Conservation (phyloP, 2,888 invertebrate genomes). For the Ophion costatus region DNA sequence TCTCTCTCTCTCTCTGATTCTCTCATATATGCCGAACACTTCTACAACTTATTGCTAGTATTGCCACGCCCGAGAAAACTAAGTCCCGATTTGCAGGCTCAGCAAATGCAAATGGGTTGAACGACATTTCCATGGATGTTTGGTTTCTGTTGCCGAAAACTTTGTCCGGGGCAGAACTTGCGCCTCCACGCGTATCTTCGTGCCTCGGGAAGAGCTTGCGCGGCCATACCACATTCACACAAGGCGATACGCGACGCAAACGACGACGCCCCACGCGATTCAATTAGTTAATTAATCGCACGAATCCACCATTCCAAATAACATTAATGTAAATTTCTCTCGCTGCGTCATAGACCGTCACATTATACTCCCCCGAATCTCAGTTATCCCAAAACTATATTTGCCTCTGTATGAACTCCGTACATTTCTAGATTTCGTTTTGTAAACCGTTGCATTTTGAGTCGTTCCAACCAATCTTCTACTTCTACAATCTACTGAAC, state of each 20-base stretch:
- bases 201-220: not conserved
- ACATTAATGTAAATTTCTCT: conserved; percentile 22
- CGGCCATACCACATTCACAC: not conserved
- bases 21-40: conserved; percentile 6
- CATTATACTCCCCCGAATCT: not conserved
- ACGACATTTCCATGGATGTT: conserved; percentile 21
- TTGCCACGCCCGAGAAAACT: conserved; percentile 54
- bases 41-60: conserved; percentile 60
- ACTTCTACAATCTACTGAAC: too few relatives aligned
- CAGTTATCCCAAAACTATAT: not conserved
- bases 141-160: conserved; percentile 30
- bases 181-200: not conserved
- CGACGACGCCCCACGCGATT: not conserved
- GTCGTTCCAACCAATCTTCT: not conserved
- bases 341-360: not conserved
- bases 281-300: conserved; percentile 37
- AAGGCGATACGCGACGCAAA: not conserved
- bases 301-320: not conserved
- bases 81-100: conserved; percentile 34
- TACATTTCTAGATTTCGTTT: not conserved
- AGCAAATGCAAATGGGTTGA: conserved; percentile 41
- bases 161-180: conserved; percentile 9
- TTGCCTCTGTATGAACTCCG: too few relatives aligned
- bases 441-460: not conserved
- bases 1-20: not conserved